These are phyloP conservation scores for Vireo altiloquus DNA, from an alignment of 2,113 vertebrate genomes.

Conservation along the genomic window DNA sequence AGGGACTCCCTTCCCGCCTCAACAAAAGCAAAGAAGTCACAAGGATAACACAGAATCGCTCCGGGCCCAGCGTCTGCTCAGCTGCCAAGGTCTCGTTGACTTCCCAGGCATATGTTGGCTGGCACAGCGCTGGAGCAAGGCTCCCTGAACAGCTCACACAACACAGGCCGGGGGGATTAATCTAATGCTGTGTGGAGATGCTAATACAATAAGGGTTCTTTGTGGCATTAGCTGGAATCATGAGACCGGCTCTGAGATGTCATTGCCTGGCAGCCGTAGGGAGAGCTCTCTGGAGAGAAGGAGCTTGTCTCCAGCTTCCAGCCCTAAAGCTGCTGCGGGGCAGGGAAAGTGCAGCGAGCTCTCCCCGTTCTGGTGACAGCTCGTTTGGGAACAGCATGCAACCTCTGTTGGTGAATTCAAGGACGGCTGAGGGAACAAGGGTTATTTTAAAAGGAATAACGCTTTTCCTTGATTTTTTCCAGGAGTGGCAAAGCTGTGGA, in stretches of 20 bases:
- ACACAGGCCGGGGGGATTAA: background rate
- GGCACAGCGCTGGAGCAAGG: background rate
- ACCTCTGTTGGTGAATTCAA: background rate
- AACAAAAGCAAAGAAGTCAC: background rate
- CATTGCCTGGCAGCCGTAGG: constrained; percentile 38
- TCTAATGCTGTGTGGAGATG: background rate
- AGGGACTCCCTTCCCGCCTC: background rate
- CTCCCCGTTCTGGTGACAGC: background rate
- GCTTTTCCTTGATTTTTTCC: background rate
- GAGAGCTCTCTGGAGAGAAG: background rate
- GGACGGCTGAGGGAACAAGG: background rate
- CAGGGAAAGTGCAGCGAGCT: background rate
- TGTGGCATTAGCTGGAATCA: constrained; percentile 29
- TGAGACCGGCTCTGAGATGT: constrained; percentile 39
- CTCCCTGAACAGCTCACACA: background rate
- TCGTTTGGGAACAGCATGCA: rapidly evolving
- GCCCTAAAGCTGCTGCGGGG: background rate
- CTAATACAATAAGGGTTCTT: constrained; percentile 45
- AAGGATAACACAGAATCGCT: background rate
- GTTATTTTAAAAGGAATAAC: background rate
- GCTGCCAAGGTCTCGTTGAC: background rate
- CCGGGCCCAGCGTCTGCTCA: background rate
- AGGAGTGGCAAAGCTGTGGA: background rate
- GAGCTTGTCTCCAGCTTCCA: background rate
- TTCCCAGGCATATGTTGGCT: background rate